Conservation (phyloP, 2,888 invertebrate species). For the Laothoe populi region DNA sequence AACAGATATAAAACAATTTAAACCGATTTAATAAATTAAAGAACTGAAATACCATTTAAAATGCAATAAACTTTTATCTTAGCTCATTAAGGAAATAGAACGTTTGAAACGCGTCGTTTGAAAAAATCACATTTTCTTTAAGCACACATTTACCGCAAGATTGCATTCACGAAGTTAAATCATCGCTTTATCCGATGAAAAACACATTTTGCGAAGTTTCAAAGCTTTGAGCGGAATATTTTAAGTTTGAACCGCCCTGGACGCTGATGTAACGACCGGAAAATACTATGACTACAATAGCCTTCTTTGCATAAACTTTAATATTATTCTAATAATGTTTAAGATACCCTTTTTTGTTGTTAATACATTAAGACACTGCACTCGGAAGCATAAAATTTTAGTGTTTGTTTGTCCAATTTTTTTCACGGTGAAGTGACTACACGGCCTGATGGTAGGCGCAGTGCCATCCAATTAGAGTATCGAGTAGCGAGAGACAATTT, state of each 20-base stretch:
- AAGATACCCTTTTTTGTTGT: not conserved
- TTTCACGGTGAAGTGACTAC: too few species aligned
- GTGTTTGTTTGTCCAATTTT: too few species aligned
- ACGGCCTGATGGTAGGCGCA: too few species aligned
- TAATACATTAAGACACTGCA: too few species aligned
- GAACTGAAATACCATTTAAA: not conserved
- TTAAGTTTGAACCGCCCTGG: conserved; percentile 19
- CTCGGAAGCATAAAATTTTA: too few species aligned
- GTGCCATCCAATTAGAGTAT: too few species aligned
- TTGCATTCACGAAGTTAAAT: conserved; percentile 22
- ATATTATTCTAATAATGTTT: not conserved
- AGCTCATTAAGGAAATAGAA: conserved; percentile 27
- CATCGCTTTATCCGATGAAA: conserved; percentile 19
- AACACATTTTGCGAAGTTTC: conserved; percentile 22
- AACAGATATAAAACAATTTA: not conserved
- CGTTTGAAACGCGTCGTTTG: conserved; percentile 23
- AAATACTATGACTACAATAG: conserved; percentile 8
- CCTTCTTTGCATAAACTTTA: not conserved
- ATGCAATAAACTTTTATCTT: conserved; percentile 24
- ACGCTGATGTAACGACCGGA: conserved; percentile 21
- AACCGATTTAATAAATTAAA: not conserved
- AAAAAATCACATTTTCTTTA: conserved; percentile 3
- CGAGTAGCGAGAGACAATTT: too few species aligned
- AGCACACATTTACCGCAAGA: conserved; percentile 19
- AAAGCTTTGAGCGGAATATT: conserved; percentile 10